phyloP scores from a whole-genome alignment of 2,113 vertebrate species.

The Nycticorax nycticorax region DNA sequence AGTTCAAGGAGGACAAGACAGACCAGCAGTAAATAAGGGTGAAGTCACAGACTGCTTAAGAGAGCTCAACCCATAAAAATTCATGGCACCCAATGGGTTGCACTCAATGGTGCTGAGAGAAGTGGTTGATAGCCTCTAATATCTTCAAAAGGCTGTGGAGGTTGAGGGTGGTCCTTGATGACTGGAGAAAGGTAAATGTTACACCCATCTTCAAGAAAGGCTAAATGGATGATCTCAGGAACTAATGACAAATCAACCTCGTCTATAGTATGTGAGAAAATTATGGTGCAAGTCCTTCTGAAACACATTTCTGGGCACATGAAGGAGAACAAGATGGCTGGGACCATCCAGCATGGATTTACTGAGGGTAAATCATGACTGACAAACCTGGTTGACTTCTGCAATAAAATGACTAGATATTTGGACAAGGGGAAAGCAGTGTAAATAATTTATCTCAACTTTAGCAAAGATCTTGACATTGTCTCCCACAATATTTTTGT shows the following conservation, averaged over 20 bases:
- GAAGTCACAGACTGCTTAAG: neutral
- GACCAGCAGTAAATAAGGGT: neutral
- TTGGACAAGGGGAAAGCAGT: neutral
- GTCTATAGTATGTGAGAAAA: neutral
- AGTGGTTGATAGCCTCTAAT: neutral
- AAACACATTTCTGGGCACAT: neutral
- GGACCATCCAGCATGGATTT: neutral
- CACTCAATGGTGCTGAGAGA: neutral
- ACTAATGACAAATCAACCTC: neutral
- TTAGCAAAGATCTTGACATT: neutral
- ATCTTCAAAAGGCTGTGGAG: neutral
- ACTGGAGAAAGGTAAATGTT: neutral
- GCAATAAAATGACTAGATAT: neutral
- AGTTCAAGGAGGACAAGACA: neutral
- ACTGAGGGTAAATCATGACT: neutral
- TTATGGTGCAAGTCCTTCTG: neutral
- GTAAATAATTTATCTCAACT: neutral
- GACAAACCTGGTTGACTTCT: neutral
- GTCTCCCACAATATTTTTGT: neutral
- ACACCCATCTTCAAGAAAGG: neutral
- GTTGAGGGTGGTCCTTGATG: too few species aligned
- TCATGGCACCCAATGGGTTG: neutral
- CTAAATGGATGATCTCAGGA: neutral
- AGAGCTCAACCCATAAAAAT: neutral
- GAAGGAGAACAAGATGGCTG: neutral